Conservation (phyloP, 2,888 invertebrate species). For the Chrysopilus asiliformis region DNA sequence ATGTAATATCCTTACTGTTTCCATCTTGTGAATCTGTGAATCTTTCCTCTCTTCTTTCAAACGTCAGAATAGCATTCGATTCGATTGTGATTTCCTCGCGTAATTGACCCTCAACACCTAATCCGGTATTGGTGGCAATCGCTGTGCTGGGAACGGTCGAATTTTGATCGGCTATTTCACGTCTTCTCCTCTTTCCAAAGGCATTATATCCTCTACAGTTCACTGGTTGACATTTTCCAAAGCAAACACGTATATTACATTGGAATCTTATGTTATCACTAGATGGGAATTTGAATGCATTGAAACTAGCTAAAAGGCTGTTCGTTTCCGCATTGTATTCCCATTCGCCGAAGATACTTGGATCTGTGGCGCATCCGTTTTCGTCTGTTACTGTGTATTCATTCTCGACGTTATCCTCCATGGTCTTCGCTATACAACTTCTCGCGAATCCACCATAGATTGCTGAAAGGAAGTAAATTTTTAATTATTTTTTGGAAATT, state of each 20-base stretch:
- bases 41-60: slow-evolving; percentile 72
- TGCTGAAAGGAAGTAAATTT: slow-evolving; percentile 41
- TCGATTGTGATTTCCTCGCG: slow-evolving; percentile 87
- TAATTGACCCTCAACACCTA: slow-evolving; percentile 59
- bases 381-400: slow-evolving; percentile 88
- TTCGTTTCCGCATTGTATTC: slow-evolving; percentile 76
- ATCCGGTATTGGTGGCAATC: slow-evolving; percentile 45
- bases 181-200: slow-evolving; percentile 67
- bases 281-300: slow-evolving; percentile 90
- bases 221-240: slow-evolving; percentile 89
- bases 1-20: slow-evolving; percentile 24
- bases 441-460: slow-evolving; percentile 91
- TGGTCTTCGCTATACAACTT: slow-evolving; percentile 85
- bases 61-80: slow-evolving; percentile 81
- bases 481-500: no score
- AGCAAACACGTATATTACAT: slow-evolving; percentile 89
- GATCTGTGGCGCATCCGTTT: slow-evolving; percentile 86
- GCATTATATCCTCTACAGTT: slow-evolving; percentile 87
- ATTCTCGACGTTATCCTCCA: slow-evolving; percentile 75
- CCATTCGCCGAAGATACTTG: slow-evolving; percentile 88
- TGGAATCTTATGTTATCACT: slow-evolving; percentile 91
- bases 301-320: slow-evolving; percentile 74
- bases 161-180: slow-evolving; percentile 34
- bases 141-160: slow-evolving; percentile 26
- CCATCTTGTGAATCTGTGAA: slow-evolving; percentile 67